phyloP scores from a whole-genome alignment of 1,140 invertebrate genomes.

The Proales similis region DNA sequence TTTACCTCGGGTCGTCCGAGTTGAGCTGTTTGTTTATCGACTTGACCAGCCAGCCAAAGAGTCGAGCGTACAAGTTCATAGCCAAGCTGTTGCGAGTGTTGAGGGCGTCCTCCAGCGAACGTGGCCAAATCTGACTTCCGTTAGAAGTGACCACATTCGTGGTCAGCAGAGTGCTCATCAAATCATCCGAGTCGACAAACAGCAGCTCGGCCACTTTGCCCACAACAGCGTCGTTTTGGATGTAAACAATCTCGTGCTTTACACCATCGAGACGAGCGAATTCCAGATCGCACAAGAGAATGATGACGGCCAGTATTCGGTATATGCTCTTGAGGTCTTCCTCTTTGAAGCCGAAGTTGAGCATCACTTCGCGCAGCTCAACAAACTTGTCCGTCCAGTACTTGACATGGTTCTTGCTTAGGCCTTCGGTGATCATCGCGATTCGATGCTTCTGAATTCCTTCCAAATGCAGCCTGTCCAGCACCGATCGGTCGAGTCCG shows the following conservation, averaged over 20 bases:
- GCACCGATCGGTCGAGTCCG: constrained; percentile 11
- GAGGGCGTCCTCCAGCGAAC: constrained; percentile 42
- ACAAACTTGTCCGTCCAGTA: constrained; percentile 40
- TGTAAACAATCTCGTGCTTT: constrained; percentile 30
- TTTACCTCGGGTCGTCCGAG: constrained; percentile 73
- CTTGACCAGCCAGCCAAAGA: constrained; percentile 48
- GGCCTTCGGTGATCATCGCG: not conserved
- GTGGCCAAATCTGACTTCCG: constrained; percentile 42
- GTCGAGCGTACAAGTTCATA: constrained; percentile 46
- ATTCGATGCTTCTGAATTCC: constrained; percentile 33
- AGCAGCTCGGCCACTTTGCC: constrained; percentile 29
- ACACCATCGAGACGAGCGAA: constrained; percentile 3
- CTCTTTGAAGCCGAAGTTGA: constrained; percentile 39
- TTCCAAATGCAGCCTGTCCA: constrained; percentile 23
- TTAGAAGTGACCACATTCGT: constrained; percentile 38
- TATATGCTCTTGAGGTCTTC: constrained; percentile 54
- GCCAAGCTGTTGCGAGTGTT: constrained; percentile 47
- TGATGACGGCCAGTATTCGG: constrained; percentile 44
- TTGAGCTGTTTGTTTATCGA: constrained; percentile 59
- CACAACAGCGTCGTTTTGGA: constrained; percentile 26
- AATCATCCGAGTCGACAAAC: constrained; percentile 38
- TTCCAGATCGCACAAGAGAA: constrained; percentile 38
- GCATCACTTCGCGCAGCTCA: constrained; percentile 40
- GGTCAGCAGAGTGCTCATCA: constrained; percentile 40
- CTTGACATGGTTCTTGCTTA: constrained; percentile 34